Base-by-base conservation (phyloP, 1,140 invertebrate genomes). In the Apis florea region DNA sequence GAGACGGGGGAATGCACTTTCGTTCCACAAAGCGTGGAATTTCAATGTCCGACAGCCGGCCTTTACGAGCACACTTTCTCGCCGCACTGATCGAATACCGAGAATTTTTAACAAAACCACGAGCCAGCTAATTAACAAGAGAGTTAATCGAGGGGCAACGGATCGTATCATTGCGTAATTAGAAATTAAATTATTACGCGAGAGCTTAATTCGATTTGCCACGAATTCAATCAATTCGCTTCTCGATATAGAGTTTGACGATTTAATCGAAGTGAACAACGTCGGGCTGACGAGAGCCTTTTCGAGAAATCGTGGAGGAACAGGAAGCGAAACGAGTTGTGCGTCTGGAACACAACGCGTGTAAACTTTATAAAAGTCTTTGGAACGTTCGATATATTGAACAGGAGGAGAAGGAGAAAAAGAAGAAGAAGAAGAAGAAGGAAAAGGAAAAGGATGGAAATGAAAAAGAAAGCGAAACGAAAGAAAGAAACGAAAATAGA, bases 1-100 rank as follows among this genome's bases (percentile, higher is more conserved):
- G 24, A 10, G 63, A 3, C 26, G 10, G 6, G 17, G 40, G 64
- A 82, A 82, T 82, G 67, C 80, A 82, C 80, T 82, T 78, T 82
- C 80, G 71, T 74, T 31, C 53, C 2, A 26, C 53, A 24, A 53
- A 67, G 31, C 21, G n/a, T 19, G 21, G 61, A 81, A 81, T 75
- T 73, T 75, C 70, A 67, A 74, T 66, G 70, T 74, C 40, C 21
- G 72, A 54, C 54, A 40, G 12, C 63, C 8, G 12, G 11, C 31
- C 31, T 40, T 24, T 31, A 3, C 24, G 19, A 47, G 54, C 31
- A 61, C 79, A 54, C 53, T 54, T 75, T 75, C 71, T 1, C 47
- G 17, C 2, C 10, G 15, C 15, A 53, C 26, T 47, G 77, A 68
- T 24, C 64, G 47, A 63, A 69, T 63, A 26, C 49, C 40, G 15